Evolutionary conservation across 1,140 invertebrate species (phyloP).

Genomic region (Cheumatopsyche charites): DNA sequence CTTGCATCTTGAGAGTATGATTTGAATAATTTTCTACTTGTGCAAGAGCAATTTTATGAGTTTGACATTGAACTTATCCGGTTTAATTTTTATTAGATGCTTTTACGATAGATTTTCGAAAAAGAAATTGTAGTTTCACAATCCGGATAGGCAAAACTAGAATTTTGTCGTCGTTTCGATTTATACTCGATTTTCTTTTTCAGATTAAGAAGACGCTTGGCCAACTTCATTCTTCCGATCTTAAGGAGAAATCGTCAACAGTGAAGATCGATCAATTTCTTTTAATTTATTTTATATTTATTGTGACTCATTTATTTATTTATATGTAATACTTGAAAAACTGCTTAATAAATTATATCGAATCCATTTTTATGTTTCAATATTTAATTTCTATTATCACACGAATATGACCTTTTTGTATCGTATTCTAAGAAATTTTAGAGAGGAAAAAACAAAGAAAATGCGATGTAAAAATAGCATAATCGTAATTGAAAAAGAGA

Average conservation of each 20-base stretch:
- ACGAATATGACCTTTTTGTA: no score
- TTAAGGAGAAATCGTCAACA: conserved; percentile 55
- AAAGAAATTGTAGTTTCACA: no score
- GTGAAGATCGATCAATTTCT: no score
- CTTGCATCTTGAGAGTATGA: neutral
- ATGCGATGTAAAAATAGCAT: no score
- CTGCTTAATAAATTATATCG: neutral
- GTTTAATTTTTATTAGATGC: neutral
- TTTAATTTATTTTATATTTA: neutral
- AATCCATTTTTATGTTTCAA: neutral
- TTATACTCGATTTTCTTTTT: conserved; percentile 24
- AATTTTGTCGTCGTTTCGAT: no score
- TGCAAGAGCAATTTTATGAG: neutral
- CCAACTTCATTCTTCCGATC: conserved; percentile 54
- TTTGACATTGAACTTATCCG: no score
- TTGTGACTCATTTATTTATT: conserved; percentile 26
- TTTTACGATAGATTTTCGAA: no score
- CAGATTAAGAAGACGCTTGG: conserved; percentile 56
- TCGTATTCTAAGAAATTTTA: no score
- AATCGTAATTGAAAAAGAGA: no score
- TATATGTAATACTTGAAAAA: conserved; percentile 3
- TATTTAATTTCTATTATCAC: neutral
- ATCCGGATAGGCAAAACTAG: no score
- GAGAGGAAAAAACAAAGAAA: no score
- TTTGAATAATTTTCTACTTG: no score